phyloP scores from a whole-genome alignment of 37 sponge, comb jelly and placozoan species.

The Haliclona indistincta region DNA sequence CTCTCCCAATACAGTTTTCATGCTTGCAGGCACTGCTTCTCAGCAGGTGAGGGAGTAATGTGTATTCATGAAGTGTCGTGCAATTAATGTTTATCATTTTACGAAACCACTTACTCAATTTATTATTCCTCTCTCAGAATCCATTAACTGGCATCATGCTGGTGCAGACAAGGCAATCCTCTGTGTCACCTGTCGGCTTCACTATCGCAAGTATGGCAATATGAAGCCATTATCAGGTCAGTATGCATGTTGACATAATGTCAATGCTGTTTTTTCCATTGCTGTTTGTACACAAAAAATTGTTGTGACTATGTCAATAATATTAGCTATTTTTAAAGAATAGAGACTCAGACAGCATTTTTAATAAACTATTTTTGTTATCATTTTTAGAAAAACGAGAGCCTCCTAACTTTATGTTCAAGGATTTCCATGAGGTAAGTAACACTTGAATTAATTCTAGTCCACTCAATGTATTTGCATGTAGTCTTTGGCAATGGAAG shows the following conservation, averaged over 20 bases:
- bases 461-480: background rate
- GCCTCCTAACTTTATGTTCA: slow-evolving; percentile 67
- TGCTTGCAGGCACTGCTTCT: slow-evolving; percentile 75
- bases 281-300: background rate
- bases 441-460: background rate
- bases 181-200: slow-evolving; percentile 61
- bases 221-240: slow-evolving; percentile 49
- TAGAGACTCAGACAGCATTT: no score
- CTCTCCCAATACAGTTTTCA: slow-evolving; percentile 44
- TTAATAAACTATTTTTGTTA: background rate
- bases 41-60: slow-evolving; percentile 25
- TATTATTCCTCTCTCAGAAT: no score
- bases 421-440: slow-evolving; percentile 49
- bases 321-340: no score
- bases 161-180: slow-evolving; percentile 63
- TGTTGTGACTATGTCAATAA: no score
- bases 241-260: no score
- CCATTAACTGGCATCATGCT: slow-evolving; percentile 79
- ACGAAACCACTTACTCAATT: no score
- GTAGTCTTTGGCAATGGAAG: slow-evolving; percentile 5
- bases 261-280: background rate
- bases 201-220: slow-evolving; percentile 68
- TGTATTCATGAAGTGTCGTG: background rate
- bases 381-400: slow-evolving; percentile 26
- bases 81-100: no score